These are phyloP conservation scores for Pseudachorutes palmiensis DNA, from an alignment of 1,140 invertebrate species.

Conservation along the genomic window DNA sequence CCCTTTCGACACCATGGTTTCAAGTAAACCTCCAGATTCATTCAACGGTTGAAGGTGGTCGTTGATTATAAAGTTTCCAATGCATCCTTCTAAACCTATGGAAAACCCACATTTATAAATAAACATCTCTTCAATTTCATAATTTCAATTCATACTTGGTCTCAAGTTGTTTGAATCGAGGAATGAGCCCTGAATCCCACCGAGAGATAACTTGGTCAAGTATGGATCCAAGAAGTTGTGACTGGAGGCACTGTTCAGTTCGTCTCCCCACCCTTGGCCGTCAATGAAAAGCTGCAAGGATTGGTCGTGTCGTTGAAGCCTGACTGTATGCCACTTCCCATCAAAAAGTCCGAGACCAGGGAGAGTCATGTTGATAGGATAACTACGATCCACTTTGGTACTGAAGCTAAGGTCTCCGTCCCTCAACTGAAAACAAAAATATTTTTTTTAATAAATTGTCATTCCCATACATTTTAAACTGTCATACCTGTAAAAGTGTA, in stretches of 20 bases:
- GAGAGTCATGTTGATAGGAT: slow-evolving; percentile 71
- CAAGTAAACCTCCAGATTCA: slow-evolving; percentile 70
- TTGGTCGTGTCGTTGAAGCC: slow-evolving; percentile 57
- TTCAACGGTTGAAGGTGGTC: slow-evolving; percentile 80
- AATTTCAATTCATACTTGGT: too few relatives aligned
- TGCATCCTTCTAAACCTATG: slow-evolving; percentile 78
- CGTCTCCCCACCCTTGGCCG: slow-evolving; percentile 62
- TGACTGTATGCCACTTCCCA: slow-evolving; percentile 70
- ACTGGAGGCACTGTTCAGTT: slow-evolving; percentile 69
- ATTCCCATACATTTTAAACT: too few relatives aligned
- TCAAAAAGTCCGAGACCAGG: slow-evolving; percentile 49
- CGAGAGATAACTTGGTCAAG: slow-evolving; percentile 65
- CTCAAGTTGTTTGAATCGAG: too few relatives aligned
- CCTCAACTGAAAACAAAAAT: slow-evolving; percentile 44
- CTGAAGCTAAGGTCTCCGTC: slow-evolving; percentile 63
- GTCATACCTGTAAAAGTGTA: slow-evolving; percentile 65
- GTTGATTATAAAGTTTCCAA: slow-evolving; percentile 81
- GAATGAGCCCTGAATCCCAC: slow-evolving; percentile 57
- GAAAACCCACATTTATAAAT: too few relatives aligned
- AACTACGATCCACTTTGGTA: slow-evolving; percentile 58
- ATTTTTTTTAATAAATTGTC: too few relatives aligned
- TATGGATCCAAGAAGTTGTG: slow-evolving; percentile 89
- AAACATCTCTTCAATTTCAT: too few relatives aligned
- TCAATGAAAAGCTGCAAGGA: slow-evolving; percentile 63
- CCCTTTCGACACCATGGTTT: slow-evolving; percentile 48